Evolutionary conservation across 2,888 invertebrate species (phyloP), one percentile per base, ranked within the genome.

Genomic region (Eupithecia insigniata): DNA sequence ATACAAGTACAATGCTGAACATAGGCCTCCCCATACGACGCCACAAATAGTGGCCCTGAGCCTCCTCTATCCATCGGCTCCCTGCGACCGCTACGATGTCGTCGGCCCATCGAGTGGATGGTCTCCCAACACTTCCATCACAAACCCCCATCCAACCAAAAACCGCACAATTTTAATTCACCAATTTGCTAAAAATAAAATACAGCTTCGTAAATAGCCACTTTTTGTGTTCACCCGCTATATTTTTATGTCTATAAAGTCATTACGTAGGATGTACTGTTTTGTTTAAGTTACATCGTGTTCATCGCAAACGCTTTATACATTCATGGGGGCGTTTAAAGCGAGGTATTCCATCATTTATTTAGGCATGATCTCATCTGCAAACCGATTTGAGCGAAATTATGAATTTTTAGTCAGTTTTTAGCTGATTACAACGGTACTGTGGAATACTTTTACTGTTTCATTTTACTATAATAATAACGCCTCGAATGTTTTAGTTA

Each of bases 321-420:
- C 71, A 76, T 77, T 79, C 69, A 77, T 71, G 69, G 55, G 71
- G 71, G 74, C 74, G 72, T 75, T 78, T 76, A 75, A 73, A 71
- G 39, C 69, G 75, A 73, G 72, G 72, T 74, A 79, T 75, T 79
- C 70, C 74, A 75, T 75, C 73, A 77, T 74, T 77, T 77, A 79
- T 77, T 75, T 77, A 73, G 71, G 67, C 72, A 72, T 70, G 70
- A 74, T 69, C 65, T 71, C 66, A 73, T 72, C 61, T 70, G 69
- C 64, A 73, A 73, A 74, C 64, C 65, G 66, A 70, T 74, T 74
- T 74, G 36, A 71, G 66, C 66, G 62, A 71, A 74, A 71, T 71
- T 74, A 74, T 74, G 74, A 74, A 71, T 74, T 66, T 74, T 66
- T 58, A 70, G 55, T 62, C 72, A 67, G 66, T 72, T 72, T 69